These are phyloP conservation scores for Prionailurus bengalensis DNA, from an alignment of 2,113 vertebrate species.

Conservation along the genomic window DNA sequence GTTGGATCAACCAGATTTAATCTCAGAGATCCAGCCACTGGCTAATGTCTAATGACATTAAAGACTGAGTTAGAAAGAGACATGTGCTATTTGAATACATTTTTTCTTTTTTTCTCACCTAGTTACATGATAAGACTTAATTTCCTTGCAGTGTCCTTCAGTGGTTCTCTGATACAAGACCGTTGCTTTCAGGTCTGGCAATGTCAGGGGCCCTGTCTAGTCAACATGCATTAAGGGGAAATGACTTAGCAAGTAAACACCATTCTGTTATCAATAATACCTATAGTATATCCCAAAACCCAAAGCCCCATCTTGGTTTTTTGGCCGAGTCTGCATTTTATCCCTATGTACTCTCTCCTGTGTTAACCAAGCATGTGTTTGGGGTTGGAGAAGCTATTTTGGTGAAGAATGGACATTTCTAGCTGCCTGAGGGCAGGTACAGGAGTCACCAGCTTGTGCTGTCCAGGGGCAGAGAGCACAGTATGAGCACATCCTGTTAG, in stretches of 20 bases:
- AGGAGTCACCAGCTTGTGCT: rapidly evolving
- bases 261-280: background rate
- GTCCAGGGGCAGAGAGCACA: background rate
- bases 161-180: background rate
- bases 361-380: background rate
- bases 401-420: background rate
- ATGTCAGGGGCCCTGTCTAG: background rate
- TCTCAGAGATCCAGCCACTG: background rate
- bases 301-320: background rate
- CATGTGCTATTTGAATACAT: background rate
- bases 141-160: background rate
- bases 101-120: background rate
- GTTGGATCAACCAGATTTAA: background rate
- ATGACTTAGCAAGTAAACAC: background rate
- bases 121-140: background rate
- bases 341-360: background rate
- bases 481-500: background rate
- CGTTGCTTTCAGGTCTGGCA: background rate
- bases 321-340: background rate
- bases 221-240: background rate
- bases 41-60: background rate
- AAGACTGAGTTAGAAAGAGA: background rate
- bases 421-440: background rate
- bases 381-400: background rate
- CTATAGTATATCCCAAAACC: background rate